phyloP scores from a whole-genome alignment of 2,113 vertebrate genomes.

The Macquaria ambigua region DNA sequence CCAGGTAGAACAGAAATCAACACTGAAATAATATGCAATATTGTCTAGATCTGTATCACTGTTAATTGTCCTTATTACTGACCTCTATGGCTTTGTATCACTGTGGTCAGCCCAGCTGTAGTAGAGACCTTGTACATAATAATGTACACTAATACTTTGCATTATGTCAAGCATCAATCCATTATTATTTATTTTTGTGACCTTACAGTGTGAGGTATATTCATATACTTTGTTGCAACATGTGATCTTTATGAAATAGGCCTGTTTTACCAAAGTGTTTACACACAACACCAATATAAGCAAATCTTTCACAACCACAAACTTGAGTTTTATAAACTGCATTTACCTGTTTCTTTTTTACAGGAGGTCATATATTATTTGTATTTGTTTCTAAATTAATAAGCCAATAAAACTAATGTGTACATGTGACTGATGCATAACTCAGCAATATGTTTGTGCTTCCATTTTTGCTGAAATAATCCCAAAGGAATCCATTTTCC shows the following conservation, averaged over 20 bases:
- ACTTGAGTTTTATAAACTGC: background rate
- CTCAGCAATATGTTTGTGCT: constrained; percentile 3
- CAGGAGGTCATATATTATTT: background rate
- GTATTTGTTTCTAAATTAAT: background rate
- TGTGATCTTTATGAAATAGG: background rate
- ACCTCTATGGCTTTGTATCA: background rate
- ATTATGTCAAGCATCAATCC: background rate
- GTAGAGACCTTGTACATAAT: background rate
- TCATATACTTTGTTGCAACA: background rate
- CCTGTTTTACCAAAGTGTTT: background rate
- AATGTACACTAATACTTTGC: background rate
- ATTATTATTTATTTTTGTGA: background rate
- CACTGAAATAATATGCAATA: background rate
- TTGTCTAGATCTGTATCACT: background rate
- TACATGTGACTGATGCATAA: background rate
- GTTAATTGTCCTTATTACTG: too few species aligned
- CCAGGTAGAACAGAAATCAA: background rate
- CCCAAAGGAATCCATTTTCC: constrained; percentile 28
- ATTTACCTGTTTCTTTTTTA: background rate
- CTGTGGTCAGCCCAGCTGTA: background rate
- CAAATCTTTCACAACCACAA: background rate
- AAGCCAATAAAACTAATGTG: background rate
- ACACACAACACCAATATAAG: background rate
- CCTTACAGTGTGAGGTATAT: background rate
- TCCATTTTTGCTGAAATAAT: constrained; percentile 6